Conservation (phyloP, 2,888 invertebrate genomes). For the Polyommatus icarus region DNA sequence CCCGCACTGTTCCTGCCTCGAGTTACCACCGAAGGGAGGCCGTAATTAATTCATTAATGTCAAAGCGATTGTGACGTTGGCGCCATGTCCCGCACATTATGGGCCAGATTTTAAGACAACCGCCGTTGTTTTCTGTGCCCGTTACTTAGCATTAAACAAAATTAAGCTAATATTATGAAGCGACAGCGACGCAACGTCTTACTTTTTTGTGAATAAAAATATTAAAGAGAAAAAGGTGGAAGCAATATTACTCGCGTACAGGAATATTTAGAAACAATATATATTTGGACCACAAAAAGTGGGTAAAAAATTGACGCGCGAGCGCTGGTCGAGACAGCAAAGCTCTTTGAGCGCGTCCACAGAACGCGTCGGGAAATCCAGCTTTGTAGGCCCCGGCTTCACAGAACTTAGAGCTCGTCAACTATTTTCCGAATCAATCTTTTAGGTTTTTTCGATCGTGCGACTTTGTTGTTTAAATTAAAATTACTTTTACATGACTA, state of each 20-base stretch:
- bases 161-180: background rate
- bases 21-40: slow-evolving; percentile 51
- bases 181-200: background rate
- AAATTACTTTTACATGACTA: slow-evolving; percentile 32
- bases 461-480: slow-evolving; percentile 38
- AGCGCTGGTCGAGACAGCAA: slow-evolving; percentile 61
- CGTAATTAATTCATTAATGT: slow-evolving; percentile 56
- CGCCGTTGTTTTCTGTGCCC: background rate
- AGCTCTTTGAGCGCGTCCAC: slow-evolving; percentile 63
- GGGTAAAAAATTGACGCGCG: slow-evolving; percentile 42
- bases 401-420: slow-evolving; percentile 43
- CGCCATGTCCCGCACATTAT: slow-evolving; percentile 24
- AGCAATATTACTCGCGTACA: background rate
- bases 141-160: slow-evolving; percentile 20
- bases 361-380: slow-evolving; percentile 51
- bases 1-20: slow-evolving; percentile 62
- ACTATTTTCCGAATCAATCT: slow-evolving; percentile 36
- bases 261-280: background rate
- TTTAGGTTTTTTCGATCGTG: background rate
- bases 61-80: slow-evolving; percentile 62
- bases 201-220: background rate
- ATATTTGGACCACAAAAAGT: slow-evolving; percentile 13
- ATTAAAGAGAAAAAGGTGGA: background rate
- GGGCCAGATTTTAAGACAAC: background rate
- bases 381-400: slow-evolving; percentile 48